phyloP scores from a whole-genome alignment of 1,140 invertebrate species.

The Euura saliciscinereae region DNA sequence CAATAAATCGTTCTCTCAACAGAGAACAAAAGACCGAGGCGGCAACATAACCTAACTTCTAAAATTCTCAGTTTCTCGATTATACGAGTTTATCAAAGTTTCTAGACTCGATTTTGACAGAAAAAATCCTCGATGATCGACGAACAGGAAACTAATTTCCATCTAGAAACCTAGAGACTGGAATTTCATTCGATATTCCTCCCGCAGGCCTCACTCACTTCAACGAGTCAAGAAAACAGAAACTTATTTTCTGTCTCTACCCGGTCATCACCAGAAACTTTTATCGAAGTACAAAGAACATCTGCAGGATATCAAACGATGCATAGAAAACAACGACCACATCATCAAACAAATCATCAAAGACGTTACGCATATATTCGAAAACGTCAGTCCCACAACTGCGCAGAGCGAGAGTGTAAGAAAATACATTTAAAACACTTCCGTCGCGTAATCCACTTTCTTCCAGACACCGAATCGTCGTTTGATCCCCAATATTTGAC shows the following conservation, averaged over 20 bases:
- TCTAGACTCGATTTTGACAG: constrained; percentile 19
- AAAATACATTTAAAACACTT: constrained; percentile 24
- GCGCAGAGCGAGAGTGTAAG: constrained; percentile 54
- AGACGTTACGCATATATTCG: constrained; percentile 84
- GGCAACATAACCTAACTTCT: constrained; percentile 9
- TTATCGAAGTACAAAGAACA: constrained; percentile 79
- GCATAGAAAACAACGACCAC: constrained; percentile 84
- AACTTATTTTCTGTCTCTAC: constrained; percentile 75
- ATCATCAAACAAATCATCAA: constrained; percentile 84
- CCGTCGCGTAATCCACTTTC: too few species aligned
- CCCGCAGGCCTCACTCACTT: constrained; percentile 65
- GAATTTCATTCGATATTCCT: constrained; percentile 21
- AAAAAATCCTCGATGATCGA: not conserved
- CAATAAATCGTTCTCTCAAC: too few species aligned
- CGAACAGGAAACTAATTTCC: not conserved
- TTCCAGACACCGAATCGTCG: too few species aligned
- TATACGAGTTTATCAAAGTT: constrained; percentile 17
- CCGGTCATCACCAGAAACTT: constrained; percentile 76
- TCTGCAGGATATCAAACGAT: constrained; percentile 74
- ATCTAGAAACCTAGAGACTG: constrained; percentile 12
- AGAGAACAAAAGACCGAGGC: not conserved
- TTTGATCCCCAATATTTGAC: too few species aligned
- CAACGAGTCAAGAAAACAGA: constrained; percentile 74
- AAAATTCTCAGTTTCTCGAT: constrained; percentile 22
- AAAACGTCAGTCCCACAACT: constrained; percentile 69